Base-by-base conservation (phyloP, 1,140 invertebrate species). In the Ganaspis sp. region DNA sequence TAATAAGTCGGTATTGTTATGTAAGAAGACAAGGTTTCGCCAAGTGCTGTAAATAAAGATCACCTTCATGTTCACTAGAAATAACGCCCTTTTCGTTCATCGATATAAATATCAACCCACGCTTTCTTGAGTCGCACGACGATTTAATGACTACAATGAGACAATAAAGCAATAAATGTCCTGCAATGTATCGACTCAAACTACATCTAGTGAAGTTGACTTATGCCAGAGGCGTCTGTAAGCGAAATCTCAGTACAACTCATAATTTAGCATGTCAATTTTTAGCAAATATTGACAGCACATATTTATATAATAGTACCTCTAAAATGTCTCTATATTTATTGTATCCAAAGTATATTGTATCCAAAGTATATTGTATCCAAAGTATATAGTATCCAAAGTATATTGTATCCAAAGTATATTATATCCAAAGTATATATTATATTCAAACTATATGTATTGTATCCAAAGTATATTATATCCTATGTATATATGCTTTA, bases 61-160 rank as follows among this genome's bases (percentile, higher is more conserved):
- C 42, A 15, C 42, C 12, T 45, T 26, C 12, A 64, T 23, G 21
- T 11, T 49, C 54, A 15, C 21, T 21, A 26, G 54, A 64, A 64
- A 19, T 64, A 26, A 64, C 54, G 23, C 21, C 23, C 54, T 64
- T 29, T 26, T 23, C 11, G 11, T 64, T 64, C 54, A 64, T 64
- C 54, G 54, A 26, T 64, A 64, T 64, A 64, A 64, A 64, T 64
- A 64, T 64, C 21, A 26, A 26, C 54, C 54, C 23, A 64, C 54
- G 21, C 21, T 64, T 15, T 23, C 23, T 64, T 64, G 4, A 45
- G 54, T 64, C 23, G 21, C 21, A 29, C 23, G 15, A 49, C 45
- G 45, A 49, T 64, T 64, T 64, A 64, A 26, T 64, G 23, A 64
- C 54, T 58, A 64, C 21, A 64, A 49, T 49, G 45, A 49, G 45